Conservation (phyloP, 2,888 invertebrate species). For the Cephus sareptanus region DNA sequence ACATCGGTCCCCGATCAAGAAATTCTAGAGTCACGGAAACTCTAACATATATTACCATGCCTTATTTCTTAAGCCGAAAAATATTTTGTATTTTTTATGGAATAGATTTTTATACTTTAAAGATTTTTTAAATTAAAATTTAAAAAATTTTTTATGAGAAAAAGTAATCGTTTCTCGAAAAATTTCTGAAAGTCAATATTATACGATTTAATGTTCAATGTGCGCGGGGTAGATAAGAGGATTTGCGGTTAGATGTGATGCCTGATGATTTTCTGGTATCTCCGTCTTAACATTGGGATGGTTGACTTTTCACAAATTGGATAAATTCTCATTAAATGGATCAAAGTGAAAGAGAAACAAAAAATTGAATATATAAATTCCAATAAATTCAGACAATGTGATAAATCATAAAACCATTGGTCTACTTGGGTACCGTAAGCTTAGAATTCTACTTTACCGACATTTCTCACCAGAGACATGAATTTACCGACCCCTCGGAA, state of each 20-base stretch:
- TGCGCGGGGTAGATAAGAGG: neutral
- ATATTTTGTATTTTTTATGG: neutral
- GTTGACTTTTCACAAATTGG: neutral
- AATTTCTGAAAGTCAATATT: neutral
- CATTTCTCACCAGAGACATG: conserved; percentile 16
- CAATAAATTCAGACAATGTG: conserved; percentile 49
- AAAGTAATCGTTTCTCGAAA: neutral
- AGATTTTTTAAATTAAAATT: no score
- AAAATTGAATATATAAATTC: conserved; percentile 57
- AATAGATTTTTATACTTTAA: no score
- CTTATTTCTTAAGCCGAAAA: neutral
- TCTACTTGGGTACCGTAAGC: neutral
- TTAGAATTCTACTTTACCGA: conserved; percentile 31
- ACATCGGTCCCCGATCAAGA: neutral
- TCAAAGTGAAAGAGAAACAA: conserved; percentile 37
- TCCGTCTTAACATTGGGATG: neutral
- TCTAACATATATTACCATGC: neutral
- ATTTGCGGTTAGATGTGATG: neutral
- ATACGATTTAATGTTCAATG: neutral
- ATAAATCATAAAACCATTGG: conserved; percentile 36
- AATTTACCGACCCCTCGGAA: conserved; percentile 41
- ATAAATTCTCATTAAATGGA: conserved; percentile 28
- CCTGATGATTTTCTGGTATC: neutral
- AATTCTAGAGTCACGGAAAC: no score
- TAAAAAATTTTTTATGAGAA: neutral